A percentile compares a stretch with the other conserved stretches of the same genome.
phyloP scores from a whole-genome alignment of 2,113 vertebrate genomes.

The Scomber japonicus region DNA sequence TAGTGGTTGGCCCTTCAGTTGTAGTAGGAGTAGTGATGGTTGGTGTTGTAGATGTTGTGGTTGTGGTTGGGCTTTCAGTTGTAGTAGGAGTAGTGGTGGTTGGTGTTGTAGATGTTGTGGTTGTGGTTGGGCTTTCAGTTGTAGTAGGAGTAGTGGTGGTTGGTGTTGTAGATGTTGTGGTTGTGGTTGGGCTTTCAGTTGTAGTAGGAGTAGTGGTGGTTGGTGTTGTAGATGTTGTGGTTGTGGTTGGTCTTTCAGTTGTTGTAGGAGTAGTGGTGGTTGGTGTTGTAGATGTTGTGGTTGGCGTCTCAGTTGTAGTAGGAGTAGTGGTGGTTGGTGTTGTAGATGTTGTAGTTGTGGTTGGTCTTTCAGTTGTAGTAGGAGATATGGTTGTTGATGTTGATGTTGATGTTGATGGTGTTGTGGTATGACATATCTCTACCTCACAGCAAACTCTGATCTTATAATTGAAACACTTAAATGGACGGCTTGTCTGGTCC shows the following conservation, averaged over 20 bases:
- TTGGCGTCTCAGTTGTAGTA: not conserved
- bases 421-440: too few relatives aligned
- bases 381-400: not conserved
- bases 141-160: not conserved
- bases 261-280: not conserved
- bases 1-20: not conserved
- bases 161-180: not conserved
- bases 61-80: not conserved
- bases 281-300: slow-evolving; percentile 7
- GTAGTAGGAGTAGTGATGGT: not conserved
- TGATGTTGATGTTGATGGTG: not conserved
- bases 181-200: not conserved
- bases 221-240: not conserved
- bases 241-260: not conserved
- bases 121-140: not conserved
- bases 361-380: not conserved
- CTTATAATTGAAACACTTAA: too few relatives aligned
- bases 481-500: too few relatives aligned
- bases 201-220: not conserved
- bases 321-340: too few relatives aligned
- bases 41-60: not conserved
- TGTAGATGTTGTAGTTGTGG: not conserved
- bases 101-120: not conserved
- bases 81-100: not conserved
- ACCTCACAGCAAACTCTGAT: too few relatives aligned